Base-by-base conservation (phyloP, 2,113 vertebrate genomes). In the Apistogramma diplotaenia region DNA sequence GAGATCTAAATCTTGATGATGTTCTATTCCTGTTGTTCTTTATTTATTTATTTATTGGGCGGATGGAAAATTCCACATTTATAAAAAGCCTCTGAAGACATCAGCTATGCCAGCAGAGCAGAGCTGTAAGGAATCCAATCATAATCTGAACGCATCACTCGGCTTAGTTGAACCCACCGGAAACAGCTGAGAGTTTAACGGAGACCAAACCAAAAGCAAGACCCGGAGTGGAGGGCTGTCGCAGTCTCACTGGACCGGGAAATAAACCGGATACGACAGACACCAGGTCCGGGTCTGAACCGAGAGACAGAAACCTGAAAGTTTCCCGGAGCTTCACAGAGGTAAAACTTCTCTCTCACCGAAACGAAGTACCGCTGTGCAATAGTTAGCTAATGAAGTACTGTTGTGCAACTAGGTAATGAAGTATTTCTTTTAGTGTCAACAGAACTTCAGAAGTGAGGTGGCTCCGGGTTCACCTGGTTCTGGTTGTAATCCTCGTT, bases 371-470 rank as follows among this genome's bases (percentile, higher is more conserved):
- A 23, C n/a, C 1, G n/a, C 33, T 62, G 12, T 23, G 2, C 31
- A 37, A 2, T 35, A n/a, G 0, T 33, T 27, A 10, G 8, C 16
- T 59, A 59, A 33, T 0, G 0, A 31, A 19, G 56, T 57, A 29
- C 25, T 43, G 40, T 4, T 40, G 37, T 40, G 33, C 33, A 35
- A 7, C 1, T 12, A 13, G 37, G 37, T 13, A 40, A 40, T 12
- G 12, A 13, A 13, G 11, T 40, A 40, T 12, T 13, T 4, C 13
- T 46, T 5, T 46, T 46, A 16, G 43, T 46, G 5, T 16, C 43
- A 46, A 46, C 43, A 46, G 13, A 46, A 16, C 13, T 15, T 6
- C 43, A 46, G 43, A 46, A 6, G 2, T 46, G 43, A 46, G 16
- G 43, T 16, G 16, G 46, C 16, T 18, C 16, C 46, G 6, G 46